Evolutionary conservation across 2,797 vertebrate genomes (phyloP), one percentile per base, ranked within the genome.

Genomic region (Botia kubotai): DNA sequence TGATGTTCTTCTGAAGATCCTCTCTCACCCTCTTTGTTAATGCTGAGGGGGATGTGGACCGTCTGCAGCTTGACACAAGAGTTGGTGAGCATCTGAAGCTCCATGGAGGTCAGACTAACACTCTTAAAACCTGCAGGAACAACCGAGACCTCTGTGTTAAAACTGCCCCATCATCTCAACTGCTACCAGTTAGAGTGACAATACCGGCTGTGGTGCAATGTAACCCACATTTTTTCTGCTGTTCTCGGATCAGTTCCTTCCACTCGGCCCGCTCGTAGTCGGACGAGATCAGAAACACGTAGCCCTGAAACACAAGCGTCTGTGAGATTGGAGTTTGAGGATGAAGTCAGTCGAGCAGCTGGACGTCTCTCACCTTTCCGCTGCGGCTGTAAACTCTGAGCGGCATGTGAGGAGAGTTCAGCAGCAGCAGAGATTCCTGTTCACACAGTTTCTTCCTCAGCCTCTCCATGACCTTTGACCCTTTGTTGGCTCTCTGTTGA

Each of bases 61-160:
- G 97, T 99, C 91, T 99, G 98, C 33, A 99, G 95, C 87, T 99
- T 99, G 87, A 99, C 94, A 53, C 98, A 99, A 0, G 98, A 98
- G 87, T 94, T 99, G 84, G 97, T 99, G 91, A 99, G 92, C 96
- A 98, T 98, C 83, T 99, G 98, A 84, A 99, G 94, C 90, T 99
- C 98, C 94, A 99, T 93, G 0, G 98, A 99, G 0, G 96, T 96
- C 86, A 99, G 90, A 0, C 96, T 95, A 86, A 97, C 96, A 21
- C 96, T 97, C 92, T 97, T 98, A 83, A 97, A 95, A 91, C 97
- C 98, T 99, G 84, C 0, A 69, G 8, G 4, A 53, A 71, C 26
- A 19, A 87, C 8, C 76, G 33, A 8, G 68, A 1, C 52, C 57
- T 29, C 1, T 77, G 52, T 13, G 6, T 76, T 16, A 66, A 39